Percentiles rank a stretch among this genome's conserved stretches.
phyloP scores from a whole-genome alignment of 1,140 invertebrate genomes.

The Euwallacea fornicatus region DNA sequence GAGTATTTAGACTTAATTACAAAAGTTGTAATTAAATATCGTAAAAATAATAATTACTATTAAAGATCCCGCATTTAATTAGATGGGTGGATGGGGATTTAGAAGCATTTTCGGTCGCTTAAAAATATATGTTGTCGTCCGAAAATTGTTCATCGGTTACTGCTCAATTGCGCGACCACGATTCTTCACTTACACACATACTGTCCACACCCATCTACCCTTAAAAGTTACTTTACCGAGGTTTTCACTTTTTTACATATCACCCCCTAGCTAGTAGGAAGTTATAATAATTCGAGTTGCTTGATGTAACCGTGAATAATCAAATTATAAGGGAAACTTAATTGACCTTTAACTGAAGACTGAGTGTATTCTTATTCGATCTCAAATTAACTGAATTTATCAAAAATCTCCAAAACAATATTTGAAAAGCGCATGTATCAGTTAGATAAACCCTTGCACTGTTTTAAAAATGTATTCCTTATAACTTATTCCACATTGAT shows the following conservation, averaged over 20 bases:
- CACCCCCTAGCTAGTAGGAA: background rate
- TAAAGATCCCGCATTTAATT: background rate
- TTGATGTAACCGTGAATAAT: no score
- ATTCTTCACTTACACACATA: background rate
- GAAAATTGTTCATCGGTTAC: background rate
- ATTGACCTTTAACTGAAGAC: conserved; percentile 9
- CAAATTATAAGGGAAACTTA: background rate
- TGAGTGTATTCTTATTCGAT: conserved; percentile 17
- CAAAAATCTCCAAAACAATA: no score
- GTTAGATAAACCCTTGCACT: no score
- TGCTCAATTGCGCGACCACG: background rate
- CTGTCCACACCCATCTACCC: background rate
- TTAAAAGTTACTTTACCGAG: background rate
- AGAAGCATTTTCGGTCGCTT: background rate
- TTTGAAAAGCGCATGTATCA: no score
- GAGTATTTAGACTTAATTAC: no score
- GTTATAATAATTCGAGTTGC: no score
- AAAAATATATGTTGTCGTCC: background rate
- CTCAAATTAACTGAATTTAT: background rate
- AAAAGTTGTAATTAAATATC: background rate
- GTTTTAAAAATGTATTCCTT: no score
- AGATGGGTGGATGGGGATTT: background rate
- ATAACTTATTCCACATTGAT: no score
- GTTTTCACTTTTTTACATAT: conserved; percentile 6
- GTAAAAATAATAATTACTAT: background rate